These are phyloP conservation scores for Drosophila fulvimacula DNA, from an alignment of 2,888 invertebrate species.

Conservation along the genomic window DNA sequence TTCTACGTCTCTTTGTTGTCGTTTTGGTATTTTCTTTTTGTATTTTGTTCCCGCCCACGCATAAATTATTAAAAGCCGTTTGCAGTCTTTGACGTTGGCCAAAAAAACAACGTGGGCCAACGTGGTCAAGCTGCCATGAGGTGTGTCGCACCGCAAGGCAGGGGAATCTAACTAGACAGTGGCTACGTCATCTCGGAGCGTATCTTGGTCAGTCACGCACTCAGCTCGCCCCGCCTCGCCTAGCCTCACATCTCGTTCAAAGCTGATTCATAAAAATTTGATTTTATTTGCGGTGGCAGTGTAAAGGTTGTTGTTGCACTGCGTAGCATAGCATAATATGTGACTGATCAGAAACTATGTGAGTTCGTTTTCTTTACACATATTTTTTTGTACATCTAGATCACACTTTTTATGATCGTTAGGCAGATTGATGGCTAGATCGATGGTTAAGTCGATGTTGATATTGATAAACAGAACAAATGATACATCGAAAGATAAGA, in stretches of 20 bases:
- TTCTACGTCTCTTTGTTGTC: constrained; percentile 43
- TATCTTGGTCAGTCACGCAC: constrained; percentile 52
- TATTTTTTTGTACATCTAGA: neutral
- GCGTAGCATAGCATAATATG: neutral
- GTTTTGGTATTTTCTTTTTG: constrained; percentile 29
- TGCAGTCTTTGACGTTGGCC: constrained; percentile 46
- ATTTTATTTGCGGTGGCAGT: constrained; percentile 52
- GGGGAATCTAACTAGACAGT: constrained; percentile 15
- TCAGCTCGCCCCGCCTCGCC: neutral
- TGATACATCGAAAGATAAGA: neutral
- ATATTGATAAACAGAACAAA: neutral
- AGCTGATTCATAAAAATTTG: constrained; percentile 74
- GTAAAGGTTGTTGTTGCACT: neutral
- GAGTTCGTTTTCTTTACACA: neutral
- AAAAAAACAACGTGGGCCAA: constrained; percentile 39
- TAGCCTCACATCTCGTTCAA: constrained; percentile 8
- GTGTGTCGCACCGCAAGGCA: neutral
- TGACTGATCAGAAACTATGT: neutral
- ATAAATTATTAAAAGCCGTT: constrained; percentile 73
- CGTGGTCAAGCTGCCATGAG: constrained; percentile 8
- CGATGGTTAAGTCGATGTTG: neutral
- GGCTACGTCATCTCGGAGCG: constrained; percentile 41
- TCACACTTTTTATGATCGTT: neutral
- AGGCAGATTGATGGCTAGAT: neutral
- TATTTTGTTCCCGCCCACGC: constrained; percentile 63